These are phyloP conservation scores for Stomatorhinus ivindoensis DNA, from an alignment of 2,113 vertebrate species.

Conservation along the genomic window DNA sequence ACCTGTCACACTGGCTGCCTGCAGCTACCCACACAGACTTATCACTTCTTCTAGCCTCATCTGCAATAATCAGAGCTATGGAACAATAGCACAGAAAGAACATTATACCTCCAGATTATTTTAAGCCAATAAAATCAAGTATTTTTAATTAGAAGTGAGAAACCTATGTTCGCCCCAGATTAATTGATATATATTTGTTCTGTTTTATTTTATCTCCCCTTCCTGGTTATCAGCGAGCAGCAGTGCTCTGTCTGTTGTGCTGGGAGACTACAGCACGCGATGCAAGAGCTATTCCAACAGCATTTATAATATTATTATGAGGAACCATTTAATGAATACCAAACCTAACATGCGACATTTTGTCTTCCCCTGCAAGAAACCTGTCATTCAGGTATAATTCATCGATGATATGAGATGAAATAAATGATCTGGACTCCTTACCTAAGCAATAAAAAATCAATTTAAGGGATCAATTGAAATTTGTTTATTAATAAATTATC, in stretches of 20 bases:
- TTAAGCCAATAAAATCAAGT: not conserved
- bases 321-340: conserved; percentile 6
- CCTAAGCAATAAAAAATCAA: too few relatives aligned
- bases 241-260: not conserved
- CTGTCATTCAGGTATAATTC: not conserved
- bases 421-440: not conserved
- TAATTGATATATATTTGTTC: not conserved
- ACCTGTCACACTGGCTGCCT: conserved; percentile 20
- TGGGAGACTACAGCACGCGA: not conserved
- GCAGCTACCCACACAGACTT: conserved; percentile 5
- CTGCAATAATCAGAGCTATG: not conserved
- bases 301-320: not conserved
- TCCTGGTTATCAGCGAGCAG: conserved; percentile 8
- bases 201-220: not conserved
- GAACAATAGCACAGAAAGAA: not conserved
- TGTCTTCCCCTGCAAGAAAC: not conserved
- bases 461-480: not conserved
- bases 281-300: not conserved
- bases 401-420: not conserved
- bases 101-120: not conserved
- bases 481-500: not conserved
- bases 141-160: not conserved
- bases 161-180: not conserved
- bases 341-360: conserved; percentile 2
- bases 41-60: not conserved